Conservation (phyloP, 2,888 invertebrate species). For the Heliothis peltigera region DNA sequence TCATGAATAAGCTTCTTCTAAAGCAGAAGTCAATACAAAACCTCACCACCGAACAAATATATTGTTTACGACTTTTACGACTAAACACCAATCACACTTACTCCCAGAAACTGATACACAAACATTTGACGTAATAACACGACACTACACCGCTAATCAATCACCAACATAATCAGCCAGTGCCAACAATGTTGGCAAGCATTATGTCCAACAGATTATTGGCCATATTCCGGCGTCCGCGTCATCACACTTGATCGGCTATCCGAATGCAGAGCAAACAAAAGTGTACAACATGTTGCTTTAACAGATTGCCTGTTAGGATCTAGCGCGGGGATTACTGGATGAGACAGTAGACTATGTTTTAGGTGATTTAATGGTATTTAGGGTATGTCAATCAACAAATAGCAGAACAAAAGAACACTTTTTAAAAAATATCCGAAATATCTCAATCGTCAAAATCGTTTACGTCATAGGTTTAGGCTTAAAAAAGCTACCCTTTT, state of each 20-base stretch:
- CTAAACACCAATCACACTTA: constrained; percentile 24
- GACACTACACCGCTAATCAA: constrained; percentile 27
- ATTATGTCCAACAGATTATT: constrained; percentile 58
- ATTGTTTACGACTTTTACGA: neutral
- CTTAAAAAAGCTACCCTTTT: too few species aligned
- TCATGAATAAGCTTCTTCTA: neutral
- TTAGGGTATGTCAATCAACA: too few species aligned
- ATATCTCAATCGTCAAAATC: too few species aligned
- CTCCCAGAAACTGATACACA: constrained; percentile 10
- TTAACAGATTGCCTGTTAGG: constrained; percentile 49
- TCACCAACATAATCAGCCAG: constrained; percentile 48
- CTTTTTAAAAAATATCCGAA: too few species aligned
- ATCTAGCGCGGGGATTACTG: constrained; percentile 28
- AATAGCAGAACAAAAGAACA: too few species aligned
- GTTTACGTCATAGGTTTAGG: too few species aligned
- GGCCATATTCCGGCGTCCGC: constrained; percentile 55
- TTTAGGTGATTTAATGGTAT: too few species aligned
- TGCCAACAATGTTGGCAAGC: constrained; percentile 50
- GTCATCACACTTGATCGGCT: constrained; percentile 63
- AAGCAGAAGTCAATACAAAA: neutral
- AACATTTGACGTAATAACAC: constrained; percentile 24
- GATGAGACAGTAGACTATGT: constrained; percentile 18
- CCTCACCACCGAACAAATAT: neutral
- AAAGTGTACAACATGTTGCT: constrained; percentile 64
- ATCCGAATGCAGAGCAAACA: constrained; percentile 59